These are phyloP conservation scores for Platyscapa corneri DNA, from an alignment of 1,140 invertebrate genomes.

Conservation along the genomic window DNA sequence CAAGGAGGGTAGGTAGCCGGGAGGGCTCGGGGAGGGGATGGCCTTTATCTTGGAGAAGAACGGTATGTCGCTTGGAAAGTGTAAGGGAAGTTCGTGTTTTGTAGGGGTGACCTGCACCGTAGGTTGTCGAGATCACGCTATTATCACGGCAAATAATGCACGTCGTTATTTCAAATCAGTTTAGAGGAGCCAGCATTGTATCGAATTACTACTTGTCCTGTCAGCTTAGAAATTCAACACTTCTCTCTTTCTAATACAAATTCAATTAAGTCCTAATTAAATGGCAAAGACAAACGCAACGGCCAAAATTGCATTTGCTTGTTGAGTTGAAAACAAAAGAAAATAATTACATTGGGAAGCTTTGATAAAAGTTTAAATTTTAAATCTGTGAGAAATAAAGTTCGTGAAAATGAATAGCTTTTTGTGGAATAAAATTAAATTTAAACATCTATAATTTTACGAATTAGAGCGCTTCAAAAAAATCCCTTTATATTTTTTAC, in stretches of 20 bases:
- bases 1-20: constrained; percentile 52
- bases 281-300: background rate
- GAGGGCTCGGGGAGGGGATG: too few species aligned
- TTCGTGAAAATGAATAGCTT: too few species aligned
- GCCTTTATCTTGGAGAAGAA: background rate
- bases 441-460: too few species aligned
- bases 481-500: too few species aligned
- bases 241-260: background rate
- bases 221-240: background rate
- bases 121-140: background rate
- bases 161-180: background rate
- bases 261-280: background rate
- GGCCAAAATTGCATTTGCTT: background rate
- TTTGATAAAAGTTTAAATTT: too few species aligned
- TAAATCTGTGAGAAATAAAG: too few species aligned
- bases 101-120: background rate
- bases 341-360: too few species aligned
- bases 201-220: background rate
- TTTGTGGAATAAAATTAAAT: background rate
- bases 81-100: too few species aligned
- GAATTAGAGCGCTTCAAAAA: too few species aligned
- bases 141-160: background rate
- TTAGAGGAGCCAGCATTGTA: background rate
- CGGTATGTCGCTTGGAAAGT: too few species aligned
- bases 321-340: too few species aligned